These are phyloP conservation scores for Tuta absoluta DNA, from an alignment of 2,888 invertebrate species.

Conservation along the genomic window DNA sequence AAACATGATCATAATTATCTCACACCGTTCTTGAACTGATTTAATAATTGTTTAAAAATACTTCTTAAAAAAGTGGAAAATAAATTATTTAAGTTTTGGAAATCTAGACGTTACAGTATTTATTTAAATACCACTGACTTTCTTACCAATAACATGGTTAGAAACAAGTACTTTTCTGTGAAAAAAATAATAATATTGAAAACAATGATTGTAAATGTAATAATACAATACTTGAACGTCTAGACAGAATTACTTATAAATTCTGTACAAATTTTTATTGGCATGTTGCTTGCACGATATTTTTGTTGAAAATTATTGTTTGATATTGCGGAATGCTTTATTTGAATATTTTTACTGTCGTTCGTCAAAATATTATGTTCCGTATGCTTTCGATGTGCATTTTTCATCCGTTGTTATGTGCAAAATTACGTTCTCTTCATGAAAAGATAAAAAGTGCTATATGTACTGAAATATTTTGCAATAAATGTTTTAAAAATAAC, in stretches of 20 bases:
- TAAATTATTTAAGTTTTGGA: neutral
- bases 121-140: neutral
- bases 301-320: slow-evolving; percentile 49
- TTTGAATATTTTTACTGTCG: slow-evolving; percentile 51
- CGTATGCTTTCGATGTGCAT: slow-evolving; percentile 73
- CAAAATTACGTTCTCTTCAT: slow-evolving; percentile 16
- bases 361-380: slow-evolving; percentile 49
- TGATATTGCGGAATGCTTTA: slow-evolving; percentile 61
- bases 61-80: neutral
- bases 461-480: neutral
- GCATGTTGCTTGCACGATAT: slow-evolving; percentile 73
- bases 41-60: neutral
- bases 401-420: slow-evolving; percentile 45
- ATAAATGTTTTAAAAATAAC: neutral
- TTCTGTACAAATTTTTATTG: slow-evolving; percentile 38
- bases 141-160: neutral
- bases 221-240: slow-evolving; percentile 34
- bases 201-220: neutral
- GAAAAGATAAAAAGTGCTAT: neutral
- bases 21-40: neutral
- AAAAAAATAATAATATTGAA: too few species aligned
- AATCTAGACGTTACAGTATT: slow-evolving; percentile 6
- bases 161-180: too few species aligned
- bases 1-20: neutral
- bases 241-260: slow-evolving; percentile 31